Conservation (phyloP, 2,797 vertebrate species). For the Thamnophis elegans region DNA sequence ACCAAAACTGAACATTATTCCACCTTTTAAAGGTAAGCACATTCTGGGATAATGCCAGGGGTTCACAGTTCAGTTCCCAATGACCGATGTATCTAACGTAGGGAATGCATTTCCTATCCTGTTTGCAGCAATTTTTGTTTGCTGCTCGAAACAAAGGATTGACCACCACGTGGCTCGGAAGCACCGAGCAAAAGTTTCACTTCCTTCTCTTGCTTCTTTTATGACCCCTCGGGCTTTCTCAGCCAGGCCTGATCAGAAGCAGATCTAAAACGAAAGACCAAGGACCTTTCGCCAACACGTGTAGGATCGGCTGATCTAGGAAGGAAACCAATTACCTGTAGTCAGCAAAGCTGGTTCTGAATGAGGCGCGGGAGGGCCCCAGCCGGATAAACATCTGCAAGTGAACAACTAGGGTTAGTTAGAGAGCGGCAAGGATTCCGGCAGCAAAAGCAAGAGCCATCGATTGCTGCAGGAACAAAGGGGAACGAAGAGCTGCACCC, state of each 20-base stretch:
- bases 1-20: neutral
- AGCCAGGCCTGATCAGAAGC: fast-evolving
- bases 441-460: neutral
- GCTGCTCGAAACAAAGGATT: conserved; percentile 45
- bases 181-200: conserved; percentile 29
- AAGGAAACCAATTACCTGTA: conserved; percentile 12
- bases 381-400: neutral
- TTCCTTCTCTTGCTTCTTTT: conserved; percentile 39
- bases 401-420: neutral
- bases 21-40: neutral
- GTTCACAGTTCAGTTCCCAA: neutral
- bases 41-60: neutral
- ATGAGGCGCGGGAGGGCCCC: conserved; percentile 24
- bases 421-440: neutral
- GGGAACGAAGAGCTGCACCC: conserved; percentile 24
- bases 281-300: conserved; percentile 3
- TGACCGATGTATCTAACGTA: neutral
- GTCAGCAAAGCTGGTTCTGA: conserved; percentile 38
- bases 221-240: conserved; percentile 25
- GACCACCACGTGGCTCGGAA: conserved; percentile 15
- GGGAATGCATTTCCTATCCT: neutral
- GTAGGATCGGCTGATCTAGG: conserved; percentile 24
- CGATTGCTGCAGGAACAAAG: conserved; percentile 59
- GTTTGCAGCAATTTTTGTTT: neutral
- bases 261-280: conserved; percentile 10